phyloP scores from a whole-genome alignment of 1,140 invertebrate genomes.

The Drosophila nasuta region DNA sequence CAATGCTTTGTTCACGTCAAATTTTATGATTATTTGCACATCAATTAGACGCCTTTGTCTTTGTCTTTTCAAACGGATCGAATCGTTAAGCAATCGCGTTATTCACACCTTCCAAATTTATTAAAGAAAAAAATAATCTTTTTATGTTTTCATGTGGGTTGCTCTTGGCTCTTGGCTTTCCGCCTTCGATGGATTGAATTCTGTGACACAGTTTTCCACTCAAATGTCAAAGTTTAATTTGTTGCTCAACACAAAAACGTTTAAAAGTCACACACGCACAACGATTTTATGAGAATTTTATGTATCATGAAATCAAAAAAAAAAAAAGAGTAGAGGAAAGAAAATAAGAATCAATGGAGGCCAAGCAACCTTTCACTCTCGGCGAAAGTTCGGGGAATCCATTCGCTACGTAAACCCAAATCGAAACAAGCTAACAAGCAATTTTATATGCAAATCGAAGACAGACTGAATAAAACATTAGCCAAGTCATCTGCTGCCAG shows the following conservation, averaged over 20 bases:
- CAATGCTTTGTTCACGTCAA: background rate
- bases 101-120: constrained; percentile 47
- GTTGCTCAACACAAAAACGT: background rate
- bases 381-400: constrained; percentile 32
- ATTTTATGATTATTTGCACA: background rate
- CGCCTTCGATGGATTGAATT: constrained; percentile 41
- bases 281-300: constrained; percentile 21
- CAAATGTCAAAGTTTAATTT: constrained; percentile 68
- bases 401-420: constrained; percentile 38
- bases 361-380: constrained; percentile 44
- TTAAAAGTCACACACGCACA: constrained; percentile 16
- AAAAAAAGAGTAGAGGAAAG: too few species aligned
- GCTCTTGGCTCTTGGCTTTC: background rate
- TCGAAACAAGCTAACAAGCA: constrained; percentile 65
- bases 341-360: constrained; percentile 2
- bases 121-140: constrained; percentile 6
- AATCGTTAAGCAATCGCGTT: constrained; percentile 26
- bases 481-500: constrained; percentile 28
- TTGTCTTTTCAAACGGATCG: background rate
- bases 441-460: constrained; percentile 74
- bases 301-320: constrained; percentile 24
- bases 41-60: constrained; percentile 25
- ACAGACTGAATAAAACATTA: constrained; percentile 70
- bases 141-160: constrained; percentile 31
- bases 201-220: constrained; percentile 50